A percentile compares a stretch with the other conserved stretches of the same genome.
Evolutionary conservation across 1,140 invertebrate species (phyloP).

Genomic region (Plectrocnemia conspersa): DNA sequence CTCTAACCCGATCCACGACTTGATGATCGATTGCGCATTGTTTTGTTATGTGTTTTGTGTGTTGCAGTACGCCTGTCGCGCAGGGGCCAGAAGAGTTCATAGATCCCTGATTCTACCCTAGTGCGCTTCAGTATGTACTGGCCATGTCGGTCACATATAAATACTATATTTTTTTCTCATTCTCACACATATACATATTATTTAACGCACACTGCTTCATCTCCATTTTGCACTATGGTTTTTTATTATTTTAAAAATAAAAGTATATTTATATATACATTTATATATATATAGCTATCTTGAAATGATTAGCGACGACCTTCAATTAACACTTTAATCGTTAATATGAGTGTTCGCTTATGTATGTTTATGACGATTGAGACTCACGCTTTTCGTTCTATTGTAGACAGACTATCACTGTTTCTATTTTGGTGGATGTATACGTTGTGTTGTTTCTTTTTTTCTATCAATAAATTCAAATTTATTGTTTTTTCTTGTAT

Average conservation of each 20-base stretch:
- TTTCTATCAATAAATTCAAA: no score
- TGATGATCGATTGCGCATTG: constrained; percentile 31
- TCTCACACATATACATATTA: background rate
- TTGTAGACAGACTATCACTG: no score
- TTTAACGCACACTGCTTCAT: background rate
- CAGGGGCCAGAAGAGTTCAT: constrained; percentile 51
- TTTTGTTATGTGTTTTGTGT: constrained; percentile 35
- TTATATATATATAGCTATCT: background rate
- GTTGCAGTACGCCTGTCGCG: constrained; percentile 52
- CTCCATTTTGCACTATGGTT: background rate
- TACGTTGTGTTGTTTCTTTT: no score
- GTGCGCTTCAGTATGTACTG: constrained; percentile 34
- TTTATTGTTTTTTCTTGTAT: no score
- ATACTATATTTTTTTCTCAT: constrained; percentile 1
- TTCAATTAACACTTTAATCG: constrained; percentile 1
- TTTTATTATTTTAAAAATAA: constrained; percentile 1
- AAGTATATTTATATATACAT: background rate
- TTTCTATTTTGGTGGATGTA: no score
- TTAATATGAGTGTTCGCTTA: no score
- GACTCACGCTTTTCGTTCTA: no score
- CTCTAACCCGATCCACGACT: constrained; percentile 3
- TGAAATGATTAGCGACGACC: background rate
- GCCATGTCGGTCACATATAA: constrained; percentile 17
- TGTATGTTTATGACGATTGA: no score
- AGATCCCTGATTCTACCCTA: constrained; percentile 42